A percentile compares a stretch with the other conserved stretches of the same genome.
These are phyloP conservation scores for Beris morrisii DNA, from an alignment of 2,888 invertebrate species.

Conservation along the genomic window DNA sequence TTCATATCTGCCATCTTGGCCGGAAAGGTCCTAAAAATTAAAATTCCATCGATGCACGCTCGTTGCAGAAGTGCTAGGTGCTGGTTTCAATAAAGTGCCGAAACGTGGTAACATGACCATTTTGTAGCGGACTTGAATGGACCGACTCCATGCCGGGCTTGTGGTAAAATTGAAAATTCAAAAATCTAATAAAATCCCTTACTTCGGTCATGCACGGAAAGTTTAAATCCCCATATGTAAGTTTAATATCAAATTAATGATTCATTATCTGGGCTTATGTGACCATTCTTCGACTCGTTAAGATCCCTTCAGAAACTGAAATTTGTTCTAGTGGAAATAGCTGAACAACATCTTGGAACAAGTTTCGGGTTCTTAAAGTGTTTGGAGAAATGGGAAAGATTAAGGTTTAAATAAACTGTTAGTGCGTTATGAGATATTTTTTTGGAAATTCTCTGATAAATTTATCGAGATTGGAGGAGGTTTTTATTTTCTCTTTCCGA, in stretches of 20 bases:
- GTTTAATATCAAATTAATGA: conserved; percentile 26
- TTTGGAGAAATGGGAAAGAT: too few relatives aligned
- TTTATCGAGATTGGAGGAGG: too few relatives aligned
- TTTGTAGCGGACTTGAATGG: conserved; percentile 1
- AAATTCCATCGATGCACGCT: conserved; percentile 23
- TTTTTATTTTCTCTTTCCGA: too few relatives aligned
- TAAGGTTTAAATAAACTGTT: too few relatives aligned
- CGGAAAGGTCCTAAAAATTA: conserved; percentile 28
- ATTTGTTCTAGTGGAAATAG: too few relatives aligned
- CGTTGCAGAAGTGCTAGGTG: conserved; percentile 5
- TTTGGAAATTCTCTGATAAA: too few relatives aligned
- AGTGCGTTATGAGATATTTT: too few relatives aligned
- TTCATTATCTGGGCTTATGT: conserved; percentile 29
- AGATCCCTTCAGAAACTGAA: too few relatives aligned
- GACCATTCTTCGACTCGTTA: conserved; percentile 6
- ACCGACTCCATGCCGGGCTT: background rate
- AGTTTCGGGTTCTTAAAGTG: too few relatives aligned
- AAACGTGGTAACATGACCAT: conserved; percentile 16
- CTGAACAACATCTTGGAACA: too few relatives aligned
- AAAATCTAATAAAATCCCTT: conserved; percentile 5
- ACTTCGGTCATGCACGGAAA: conserved; percentile 1
- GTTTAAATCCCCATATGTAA: conserved; percentile 8
- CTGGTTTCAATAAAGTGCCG: conserved; percentile 22
- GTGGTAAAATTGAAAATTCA: conserved; percentile 10
- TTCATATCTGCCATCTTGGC: background rate